These are phyloP conservation scores for Pomatorhinus ruficollis DNA, from an alignment of 2,113 vertebrate genomes.

Conservation along the genomic window DNA sequence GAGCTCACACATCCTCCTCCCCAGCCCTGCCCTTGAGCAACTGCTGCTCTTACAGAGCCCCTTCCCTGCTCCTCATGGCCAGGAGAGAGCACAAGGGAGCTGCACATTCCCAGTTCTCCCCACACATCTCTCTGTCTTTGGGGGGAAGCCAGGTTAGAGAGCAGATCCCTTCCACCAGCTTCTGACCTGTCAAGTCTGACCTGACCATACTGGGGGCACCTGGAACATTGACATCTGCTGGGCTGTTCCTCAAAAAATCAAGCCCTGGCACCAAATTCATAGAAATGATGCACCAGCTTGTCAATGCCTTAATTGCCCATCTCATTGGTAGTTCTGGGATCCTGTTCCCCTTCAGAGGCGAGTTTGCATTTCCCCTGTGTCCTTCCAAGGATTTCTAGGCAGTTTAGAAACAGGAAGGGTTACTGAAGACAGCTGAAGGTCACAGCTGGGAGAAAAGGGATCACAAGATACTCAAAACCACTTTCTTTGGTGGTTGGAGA, in stretches of 20 bases:
- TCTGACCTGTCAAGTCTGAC: background rate
- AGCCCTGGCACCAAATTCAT: background rate
- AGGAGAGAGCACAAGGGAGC: background rate
- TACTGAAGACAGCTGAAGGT: background rate
- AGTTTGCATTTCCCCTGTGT: background rate
- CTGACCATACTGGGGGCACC: background rate
- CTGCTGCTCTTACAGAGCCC: background rate
- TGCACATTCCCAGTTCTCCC: background rate
- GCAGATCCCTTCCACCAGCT: background rate
- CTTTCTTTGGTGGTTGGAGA: background rate
- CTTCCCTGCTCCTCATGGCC: fast-evolving
- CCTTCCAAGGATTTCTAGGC: background rate
- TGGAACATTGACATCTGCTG: background rate
- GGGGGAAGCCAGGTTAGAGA: background rate
- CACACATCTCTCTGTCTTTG: background rate
- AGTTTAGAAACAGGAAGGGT: background rate
- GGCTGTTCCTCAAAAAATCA: background rate
- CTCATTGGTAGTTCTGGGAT: background rate
- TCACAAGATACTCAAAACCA: background rate
- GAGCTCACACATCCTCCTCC: background rate
- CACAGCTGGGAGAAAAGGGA: background rate
- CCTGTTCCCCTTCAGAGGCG: background rate
- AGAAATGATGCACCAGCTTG: background rate
- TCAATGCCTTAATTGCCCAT: background rate
- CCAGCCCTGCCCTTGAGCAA: background rate